A percentile compares a stretch with the other conserved stretches of the same genome.
phyloP scores from a whole-genome alignment of 1,140 invertebrate species.

The Formica selysi region DNA sequence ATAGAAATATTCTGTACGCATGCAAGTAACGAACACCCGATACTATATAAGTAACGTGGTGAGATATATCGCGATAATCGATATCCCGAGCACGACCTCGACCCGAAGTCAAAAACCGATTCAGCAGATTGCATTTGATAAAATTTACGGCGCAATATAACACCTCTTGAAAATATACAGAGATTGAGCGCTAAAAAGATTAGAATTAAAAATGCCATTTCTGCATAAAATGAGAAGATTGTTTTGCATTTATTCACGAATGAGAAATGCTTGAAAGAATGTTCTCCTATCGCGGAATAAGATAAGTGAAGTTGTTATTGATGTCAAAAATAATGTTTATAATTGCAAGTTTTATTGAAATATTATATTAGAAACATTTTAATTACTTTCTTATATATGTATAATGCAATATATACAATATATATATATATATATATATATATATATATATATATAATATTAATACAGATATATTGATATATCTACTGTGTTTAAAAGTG shows the following conservation, averaged over 20 bases:
- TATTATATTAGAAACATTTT: constrained; percentile 2
- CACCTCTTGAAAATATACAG: neutral
- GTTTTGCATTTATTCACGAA: neutral
- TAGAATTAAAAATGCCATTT: constrained; percentile 9
- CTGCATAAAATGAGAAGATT: neutral
- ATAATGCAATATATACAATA: neutral
- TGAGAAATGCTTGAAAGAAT: neutral
- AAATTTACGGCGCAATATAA: constrained; percentile 13
- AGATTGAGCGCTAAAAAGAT: neutral
- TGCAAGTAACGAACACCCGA: constrained; percentile 29
- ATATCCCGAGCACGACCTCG: constrained; percentile 66
- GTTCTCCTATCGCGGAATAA: neutral
- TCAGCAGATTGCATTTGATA: constrained; percentile 34
- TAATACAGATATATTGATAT: neutral
- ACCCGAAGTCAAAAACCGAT: constrained; percentile 66
- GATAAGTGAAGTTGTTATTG: neutral
- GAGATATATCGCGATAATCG: constrained; percentile 71
- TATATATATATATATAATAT: neutral
- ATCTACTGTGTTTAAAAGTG: constrained; percentile 21
- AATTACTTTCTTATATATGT: neutral
- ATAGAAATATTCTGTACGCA: constrained; percentile 1
- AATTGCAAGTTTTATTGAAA: neutral
- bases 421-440: neutral
- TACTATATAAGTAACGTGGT: constrained; percentile 42
- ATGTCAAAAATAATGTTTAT: neutral